Percentiles rank a stretch among this genome's conserved stretches.
These are phyloP conservation scores for Esperia sulphurella DNA, from an alignment of 2,888 invertebrate species.

Conservation along the genomic window DNA sequence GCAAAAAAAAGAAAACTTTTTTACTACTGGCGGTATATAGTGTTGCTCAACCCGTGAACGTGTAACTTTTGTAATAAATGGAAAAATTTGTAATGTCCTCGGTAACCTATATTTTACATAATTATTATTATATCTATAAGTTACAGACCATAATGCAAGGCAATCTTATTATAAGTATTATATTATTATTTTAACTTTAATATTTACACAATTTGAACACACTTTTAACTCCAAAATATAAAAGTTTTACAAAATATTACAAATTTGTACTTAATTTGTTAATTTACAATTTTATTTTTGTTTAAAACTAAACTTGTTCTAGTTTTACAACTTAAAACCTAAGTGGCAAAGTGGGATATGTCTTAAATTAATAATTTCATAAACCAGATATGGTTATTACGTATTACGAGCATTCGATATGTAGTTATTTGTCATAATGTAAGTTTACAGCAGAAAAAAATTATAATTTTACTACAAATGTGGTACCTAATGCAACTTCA, in stretches of 20 bases:
- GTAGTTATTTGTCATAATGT: conserved; percentile 12
- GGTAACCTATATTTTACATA: too few species aligned
- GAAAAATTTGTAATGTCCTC: too few species aligned
- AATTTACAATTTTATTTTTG: conserved; percentile 25
- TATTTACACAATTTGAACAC: conserved; percentile 54
- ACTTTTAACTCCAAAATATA: conserved; percentile 25
- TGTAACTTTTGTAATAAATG: too few species aligned
- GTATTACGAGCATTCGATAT: conserved; percentile 39
- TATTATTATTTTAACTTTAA: conserved; percentile 19
- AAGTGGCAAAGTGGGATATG: conserved; percentile 72
- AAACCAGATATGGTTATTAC: conserved; percentile 30
- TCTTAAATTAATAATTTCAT: conserved; percentile 46
- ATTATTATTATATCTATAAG: too few species aligned
- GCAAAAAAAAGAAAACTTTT: too few species aligned
- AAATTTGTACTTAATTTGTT: conserved; percentile 46
- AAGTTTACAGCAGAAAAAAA: too few species aligned
- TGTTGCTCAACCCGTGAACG: too few species aligned
- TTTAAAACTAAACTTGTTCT: conserved; percentile 10
- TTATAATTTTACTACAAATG: too few species aligned
- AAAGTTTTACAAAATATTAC: conserved; percentile 41
- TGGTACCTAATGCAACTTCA: too few species aligned
- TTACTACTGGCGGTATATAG: too few species aligned
- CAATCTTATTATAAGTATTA: conserved; percentile 19
- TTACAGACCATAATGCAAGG: conserved; percentile 22
- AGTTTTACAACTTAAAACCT: conserved; percentile 27